phyloP scores from a whole-genome alignment of 2,113 vertebrate genomes.

The Coreoperca whiteheadi region DNA sequence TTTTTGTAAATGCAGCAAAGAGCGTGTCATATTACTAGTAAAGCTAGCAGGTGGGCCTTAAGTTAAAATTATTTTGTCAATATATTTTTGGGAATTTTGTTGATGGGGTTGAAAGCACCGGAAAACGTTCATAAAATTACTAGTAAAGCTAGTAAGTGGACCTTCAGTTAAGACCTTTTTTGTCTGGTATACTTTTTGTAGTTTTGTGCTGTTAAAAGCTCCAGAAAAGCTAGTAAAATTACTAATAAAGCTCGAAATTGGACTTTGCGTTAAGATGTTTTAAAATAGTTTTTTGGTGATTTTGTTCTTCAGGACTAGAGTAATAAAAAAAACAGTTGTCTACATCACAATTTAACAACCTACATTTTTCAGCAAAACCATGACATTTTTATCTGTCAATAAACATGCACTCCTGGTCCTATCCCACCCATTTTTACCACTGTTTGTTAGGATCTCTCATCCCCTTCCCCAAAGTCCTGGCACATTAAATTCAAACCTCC shows the following conservation, averaged over 20 bases:
- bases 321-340: background rate
- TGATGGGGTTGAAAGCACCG: background rate
- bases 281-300: background rate
- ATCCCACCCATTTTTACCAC: conserved; percentile 51
- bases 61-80: background rate
- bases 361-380: conserved; percentile 21
- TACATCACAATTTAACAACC: conserved; percentile 41
- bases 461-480: conserved; percentile 55
- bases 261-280: background rate
- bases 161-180: background rate
- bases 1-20: too few species aligned
- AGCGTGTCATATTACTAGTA: background rate
- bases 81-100: background rate
- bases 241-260: background rate
- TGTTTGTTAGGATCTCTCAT: conserved; percentile 49
- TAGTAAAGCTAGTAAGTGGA: background rate
- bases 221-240: background rate
- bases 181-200: background rate
- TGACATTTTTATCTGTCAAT: conserved; percentile 48
- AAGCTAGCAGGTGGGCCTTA: background rate
- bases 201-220: background rate
- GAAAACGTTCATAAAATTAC: background rate
- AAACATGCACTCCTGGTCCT: conserved; percentile 35
- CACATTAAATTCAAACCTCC: conserved; percentile 65
- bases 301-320: background rate